Evolutionary conservation across 2,888 invertebrate species (phyloP).

Genomic region (Alloscopus bannaensis): DNA sequence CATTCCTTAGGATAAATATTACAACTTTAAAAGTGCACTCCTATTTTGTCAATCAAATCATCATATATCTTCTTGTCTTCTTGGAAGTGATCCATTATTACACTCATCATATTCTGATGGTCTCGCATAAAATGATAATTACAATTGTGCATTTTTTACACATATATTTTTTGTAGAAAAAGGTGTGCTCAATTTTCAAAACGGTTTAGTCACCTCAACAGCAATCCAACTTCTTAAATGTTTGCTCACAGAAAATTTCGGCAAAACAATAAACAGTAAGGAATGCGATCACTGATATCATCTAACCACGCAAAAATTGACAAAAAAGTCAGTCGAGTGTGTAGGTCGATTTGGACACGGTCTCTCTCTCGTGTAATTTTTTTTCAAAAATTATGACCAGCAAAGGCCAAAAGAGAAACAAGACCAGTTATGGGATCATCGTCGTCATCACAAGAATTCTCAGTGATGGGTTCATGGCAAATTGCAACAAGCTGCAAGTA

Average conservation of each 20-base stretch:
- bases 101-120: neutral
- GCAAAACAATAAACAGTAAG: conserved; percentile 18
- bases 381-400: conserved; percentile 44
- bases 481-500: conserved; percentile 19
- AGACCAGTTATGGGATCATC: conserved; percentile 54
- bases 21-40: too few species aligned
- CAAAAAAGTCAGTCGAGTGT: conserved; percentile 19
- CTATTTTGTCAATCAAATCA: too few species aligned
- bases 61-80: too few species aligned
- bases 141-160: too few species aligned
- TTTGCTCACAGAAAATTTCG: too few species aligned
- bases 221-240: too few species aligned
- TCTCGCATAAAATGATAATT: neutral
- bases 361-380: conserved; percentile 9
- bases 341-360: conserved; percentile 50
- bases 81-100: neutral
- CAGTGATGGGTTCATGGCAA: conserved; percentile 44
- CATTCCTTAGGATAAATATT: too few species aligned
- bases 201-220: too few species aligned
- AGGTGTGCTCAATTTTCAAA: too few species aligned
- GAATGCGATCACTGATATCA: conserved; percentile 56
- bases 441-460: conserved; percentile 22
- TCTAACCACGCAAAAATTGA: conserved; percentile 7
- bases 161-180: too few species aligned
- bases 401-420: conserved; percentile 36